Evolutionary conservation across 2,113 vertebrate genomes (phyloP), one percentile per base, ranked within the genome.

Genomic region (Pitta sordida): DNA sequence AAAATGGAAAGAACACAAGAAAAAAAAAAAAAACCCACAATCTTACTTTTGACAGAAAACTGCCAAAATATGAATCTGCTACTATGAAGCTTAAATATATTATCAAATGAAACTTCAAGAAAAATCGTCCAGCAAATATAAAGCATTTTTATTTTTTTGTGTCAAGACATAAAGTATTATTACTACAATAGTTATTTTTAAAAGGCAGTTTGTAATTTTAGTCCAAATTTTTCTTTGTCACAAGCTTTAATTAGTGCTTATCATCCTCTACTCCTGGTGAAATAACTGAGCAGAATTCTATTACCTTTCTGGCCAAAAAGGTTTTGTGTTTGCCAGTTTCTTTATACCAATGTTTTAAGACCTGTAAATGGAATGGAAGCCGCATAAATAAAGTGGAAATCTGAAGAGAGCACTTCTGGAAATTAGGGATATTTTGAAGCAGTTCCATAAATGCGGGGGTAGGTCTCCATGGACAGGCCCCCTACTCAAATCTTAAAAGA

Each of bases 241-340:
- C 59, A 80, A 62, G 7, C 59, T 88, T 37, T 80, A 93, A 95
- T 90, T 90, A 86, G 26, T 29, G 32, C 51, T 93, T 90, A 93
- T 83, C 71, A 91, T 74, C 16, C 43, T 41, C 30, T 59, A 23
- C n/a, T 65, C 27, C 46, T 62, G 29, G 13, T 87, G 86, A 95
- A 95, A 91, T 44, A 91, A 94, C 68, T 51, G 36, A 93, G 20
- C 17, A 86, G 83, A 74, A 91, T 69, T 83, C 41, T 37, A 55
- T 70, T 90, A 91, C 79, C 67, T 91, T 93, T 51, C 34, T 52
- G 86, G 55, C 34, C 63, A 83, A 74, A 93, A 85, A 77, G 8
- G 13, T 20, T 59, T 87, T 88, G n/a, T 88, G 51, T 15, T 81
- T 91, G 41, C 67, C 75, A 88, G 44, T 18, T 83, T 79, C 70